Base-by-base conservation (phyloP, 2,113 vertebrate species). In the Electrona antarctica region DNA sequence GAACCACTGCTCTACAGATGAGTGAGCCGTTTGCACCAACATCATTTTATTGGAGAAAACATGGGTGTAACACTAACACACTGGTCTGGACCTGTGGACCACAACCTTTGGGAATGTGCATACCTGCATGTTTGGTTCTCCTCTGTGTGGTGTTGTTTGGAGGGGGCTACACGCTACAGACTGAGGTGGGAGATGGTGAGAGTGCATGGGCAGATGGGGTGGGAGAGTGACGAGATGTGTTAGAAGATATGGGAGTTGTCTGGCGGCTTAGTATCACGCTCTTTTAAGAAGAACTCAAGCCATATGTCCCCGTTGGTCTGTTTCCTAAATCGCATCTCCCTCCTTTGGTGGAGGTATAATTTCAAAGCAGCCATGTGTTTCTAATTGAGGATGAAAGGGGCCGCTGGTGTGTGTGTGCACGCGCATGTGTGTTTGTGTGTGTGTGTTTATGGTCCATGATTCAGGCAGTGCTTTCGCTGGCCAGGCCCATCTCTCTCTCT, bases 361-460 rank as follows among this genome's bases (percentile, higher is more conserved):
- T 28, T 64, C 10, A 64, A 64, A 8, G 15, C n/a, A 52, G 15
- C 60, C 58, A 50, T 59, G 57, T 63, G 60, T 13, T 48, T 63
- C 60, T 15, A 4, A 63, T 63, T 48, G n/a, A 48, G 60, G 60
- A 63, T 63, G 46, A 63, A 63, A 63, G 13, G 41, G 46, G 33
- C 45, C 14, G n/a, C 46, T 41, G 10, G 10, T 6, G 55, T 58
- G 28, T 15, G n/a, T 48, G n/a, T 15, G 45, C 48, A 45, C 8
- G 33, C 13, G 33, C 13, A 49, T 51, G 69, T 56, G 52, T 73
- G 69, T 73, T 13, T 59, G 64, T 62, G 57, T 69, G 60, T 69
- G 60, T 71, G 58, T 77, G 78, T 76, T 62, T 74, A 15, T 67
- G 77, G 66, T 54, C 52, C 77, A 49, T 76, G 66, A 28, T 60